These are phyloP conservation scores for Ornithorhynchus anatinus DNA, from an alignment of 2,113 vertebrate genomes.

Conservation along the genomic window DNA sequence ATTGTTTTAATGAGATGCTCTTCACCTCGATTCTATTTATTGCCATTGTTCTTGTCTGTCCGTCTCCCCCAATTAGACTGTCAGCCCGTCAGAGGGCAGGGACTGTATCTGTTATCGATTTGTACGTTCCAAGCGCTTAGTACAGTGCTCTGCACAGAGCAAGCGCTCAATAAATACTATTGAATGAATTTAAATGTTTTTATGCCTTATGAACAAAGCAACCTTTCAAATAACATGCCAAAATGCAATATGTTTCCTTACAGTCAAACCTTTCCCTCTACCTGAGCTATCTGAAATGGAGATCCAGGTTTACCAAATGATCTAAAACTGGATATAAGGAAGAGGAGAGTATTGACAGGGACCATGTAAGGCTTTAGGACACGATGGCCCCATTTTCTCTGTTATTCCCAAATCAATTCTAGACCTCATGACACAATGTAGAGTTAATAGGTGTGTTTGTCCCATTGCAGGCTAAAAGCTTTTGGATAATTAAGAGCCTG, in stretches of 20 bases:
- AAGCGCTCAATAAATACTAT: no score
- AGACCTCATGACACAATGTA: conserved; percentile 24
- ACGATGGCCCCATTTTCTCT: neutral
- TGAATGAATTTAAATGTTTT: no score
- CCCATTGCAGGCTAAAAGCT: conserved; percentile 48
- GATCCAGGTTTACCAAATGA: conserved; percentile 7
- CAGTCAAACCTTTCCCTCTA: neutral
- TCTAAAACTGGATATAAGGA: neutral
- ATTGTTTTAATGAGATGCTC: no score
- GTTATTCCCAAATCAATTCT: conserved; percentile 34
- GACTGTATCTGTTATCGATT: no score
- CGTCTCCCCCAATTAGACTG: no score
- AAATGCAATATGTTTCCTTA: neutral
- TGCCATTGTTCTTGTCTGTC: no score
- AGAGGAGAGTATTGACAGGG: neutral
- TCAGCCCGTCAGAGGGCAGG: no score
- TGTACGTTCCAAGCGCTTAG: no score
- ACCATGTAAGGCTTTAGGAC: neutral
- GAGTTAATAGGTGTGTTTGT: conserved; percentile 50
- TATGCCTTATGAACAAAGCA: neutral
- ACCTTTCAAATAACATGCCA: neutral
- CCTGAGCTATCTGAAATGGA: conserved; percentile 22
- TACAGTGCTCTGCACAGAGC: no score
- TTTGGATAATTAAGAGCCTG: conserved; percentile 60
- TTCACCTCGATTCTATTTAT: no score